Percentiles rank a stretch among this genome's conserved stretches.
Evolutionary conservation across 2,113 vertebrate species (phyloP).

Genomic region (Embiotoca jacksoni): DNA sequence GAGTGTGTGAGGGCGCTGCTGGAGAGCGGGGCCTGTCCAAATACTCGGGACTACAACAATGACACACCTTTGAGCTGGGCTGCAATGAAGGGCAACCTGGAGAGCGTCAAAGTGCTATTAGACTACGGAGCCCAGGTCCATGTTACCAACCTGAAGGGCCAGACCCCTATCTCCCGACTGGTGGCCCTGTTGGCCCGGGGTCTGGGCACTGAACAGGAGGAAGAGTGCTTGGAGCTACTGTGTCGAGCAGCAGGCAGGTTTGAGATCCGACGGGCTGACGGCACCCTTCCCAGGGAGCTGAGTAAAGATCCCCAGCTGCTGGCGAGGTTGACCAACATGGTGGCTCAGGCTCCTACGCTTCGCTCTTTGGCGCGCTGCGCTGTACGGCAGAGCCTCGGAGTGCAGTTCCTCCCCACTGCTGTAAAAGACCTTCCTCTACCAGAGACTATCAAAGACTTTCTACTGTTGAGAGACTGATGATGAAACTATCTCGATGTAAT

Average conservation of each 20-base stretch:
- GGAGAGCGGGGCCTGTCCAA: slow-evolving; percentile 90
- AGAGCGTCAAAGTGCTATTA: slow-evolving; percentile 92
- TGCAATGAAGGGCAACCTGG: slow-evolving; percentile 97
- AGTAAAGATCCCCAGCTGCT: slow-evolving; percentile 92
- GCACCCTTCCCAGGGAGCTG: slow-evolving; percentile 90
- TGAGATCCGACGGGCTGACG: slow-evolving; percentile 88
- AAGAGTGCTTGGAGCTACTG: slow-evolving; percentile 93
- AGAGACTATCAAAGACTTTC: slow-evolving; percentile 91
- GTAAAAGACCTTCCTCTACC: slow-evolving; percentile 94
- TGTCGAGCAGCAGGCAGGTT: slow-evolving; percentile 89
- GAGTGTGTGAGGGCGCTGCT: slow-evolving; percentile 92
- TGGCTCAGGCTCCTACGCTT: slow-evolving; percentile 88
- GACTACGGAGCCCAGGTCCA: slow-evolving; percentile 93
- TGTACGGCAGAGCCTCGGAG: slow-evolving; percentile 90
- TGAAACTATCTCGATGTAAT: slow-evolving; percentile 1
- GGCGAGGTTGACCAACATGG: slow-evolving; percentile 87
- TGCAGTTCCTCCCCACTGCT: slow-evolving; percentile 89
- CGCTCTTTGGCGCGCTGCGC: slow-evolving; percentile 90
- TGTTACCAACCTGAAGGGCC: slow-evolving; percentile 94
- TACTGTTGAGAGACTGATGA: slow-evolving; percentile 89
- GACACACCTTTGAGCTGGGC: slow-evolving; percentile 98
- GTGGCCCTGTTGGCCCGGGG: slow-evolving; percentile 91
- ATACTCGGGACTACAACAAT: slow-evolving; percentile 93
- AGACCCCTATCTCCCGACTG: slow-evolving; percentile 92
- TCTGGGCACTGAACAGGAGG: slow-evolving; percentile 92